A percentile compares a stretch with the other conserved stretches of the same genome.
Conservation (phyloP, 2,888 invertebrate species). For the Physocephala rufipes region DNA sequence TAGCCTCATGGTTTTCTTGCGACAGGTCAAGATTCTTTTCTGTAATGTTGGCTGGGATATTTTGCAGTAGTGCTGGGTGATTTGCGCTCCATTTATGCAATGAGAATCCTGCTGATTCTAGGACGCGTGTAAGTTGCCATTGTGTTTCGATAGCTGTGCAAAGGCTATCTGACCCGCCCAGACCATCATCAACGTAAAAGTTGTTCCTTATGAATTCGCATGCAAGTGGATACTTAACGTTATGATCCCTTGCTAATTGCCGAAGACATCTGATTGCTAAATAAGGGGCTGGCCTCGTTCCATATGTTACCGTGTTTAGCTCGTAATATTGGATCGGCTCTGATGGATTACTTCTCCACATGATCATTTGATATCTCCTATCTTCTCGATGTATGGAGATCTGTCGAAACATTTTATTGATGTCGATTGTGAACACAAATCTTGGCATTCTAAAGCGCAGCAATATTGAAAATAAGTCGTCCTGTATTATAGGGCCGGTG, state of each 20-base stretch:
- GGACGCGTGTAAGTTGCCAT: slow-evolving; percentile 24
- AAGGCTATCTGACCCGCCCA: not conserved
- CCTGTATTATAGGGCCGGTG: not conserved
- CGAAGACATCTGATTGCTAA: not conserved
- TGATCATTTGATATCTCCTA: slow-evolving; percentile 3
- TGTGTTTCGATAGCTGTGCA: slow-evolving; percentile 21
- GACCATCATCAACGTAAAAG: too few species aligned
- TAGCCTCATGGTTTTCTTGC: not conserved
- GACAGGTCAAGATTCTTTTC: slow-evolving; percentile 37
- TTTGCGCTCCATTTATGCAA: slow-evolving; percentile 37
- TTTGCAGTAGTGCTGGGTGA: slow-evolving; percentile 34
- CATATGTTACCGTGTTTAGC: not conserved
- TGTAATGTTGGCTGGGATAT: slow-evolving; percentile 30
- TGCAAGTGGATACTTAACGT: not conserved
- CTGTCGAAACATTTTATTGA: slow-evolving; percentile 2
- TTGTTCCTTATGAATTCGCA: not conserved
- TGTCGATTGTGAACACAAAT: slow-evolving; percentile 1
- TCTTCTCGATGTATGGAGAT: not conserved
- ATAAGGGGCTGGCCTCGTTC: not conserved
- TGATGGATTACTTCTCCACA: not conserved
- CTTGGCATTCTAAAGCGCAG: not conserved
- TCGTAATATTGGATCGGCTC: not conserved
- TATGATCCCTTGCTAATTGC: not conserved
- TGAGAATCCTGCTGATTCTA: too few species aligned
- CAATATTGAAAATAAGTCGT: not conserved